Conservation (phyloP, 2,113 vertebrate genomes). For the Phylloscopus whistleri region DNA sequence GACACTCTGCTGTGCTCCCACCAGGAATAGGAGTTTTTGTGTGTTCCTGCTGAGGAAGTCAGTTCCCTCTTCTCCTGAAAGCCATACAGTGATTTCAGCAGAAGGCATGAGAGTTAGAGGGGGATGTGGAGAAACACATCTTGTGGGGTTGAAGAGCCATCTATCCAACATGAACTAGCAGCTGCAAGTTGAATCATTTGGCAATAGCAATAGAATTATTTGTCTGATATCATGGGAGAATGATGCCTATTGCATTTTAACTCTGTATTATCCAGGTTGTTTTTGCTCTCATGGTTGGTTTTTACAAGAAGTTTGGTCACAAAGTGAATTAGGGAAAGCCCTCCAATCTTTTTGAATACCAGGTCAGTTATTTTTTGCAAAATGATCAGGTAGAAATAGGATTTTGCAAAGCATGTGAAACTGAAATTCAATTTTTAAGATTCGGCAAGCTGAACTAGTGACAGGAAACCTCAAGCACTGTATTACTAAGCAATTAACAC, state of each 20-base stretch:
- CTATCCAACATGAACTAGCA: neutral
- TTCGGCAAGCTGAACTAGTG: neutral
- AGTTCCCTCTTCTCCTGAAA: neutral
- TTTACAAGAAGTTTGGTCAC: neutral
- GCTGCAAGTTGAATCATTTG: neutral
- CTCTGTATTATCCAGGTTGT: neutral
- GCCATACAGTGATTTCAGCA: neutral
- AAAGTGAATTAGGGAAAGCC: neutral
- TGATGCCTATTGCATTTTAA: neutral
- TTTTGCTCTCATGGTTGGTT: neutral
- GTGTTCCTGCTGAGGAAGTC: neutral
- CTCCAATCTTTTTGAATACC: neutral
- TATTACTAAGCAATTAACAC: conserved; percentile 39
- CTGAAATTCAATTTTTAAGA: neutral
- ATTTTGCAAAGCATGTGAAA: neutral
- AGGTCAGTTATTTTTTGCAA: neutral
- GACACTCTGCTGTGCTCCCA: neutral
- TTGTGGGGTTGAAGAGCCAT: neutral
- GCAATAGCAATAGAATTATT: neutral
- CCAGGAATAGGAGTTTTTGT: neutral
- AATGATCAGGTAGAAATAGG: neutral
- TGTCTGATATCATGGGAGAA: neutral
- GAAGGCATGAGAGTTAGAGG: neutral
- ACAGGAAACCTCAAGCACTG: conserved; percentile 51
- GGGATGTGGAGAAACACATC: neutral